A percentile compares a stretch with the other conserved stretches of the same genome.
Conservation (phyloP, 2,797 vertebrate genomes). For the Leptodactylus fallax region DNA sequence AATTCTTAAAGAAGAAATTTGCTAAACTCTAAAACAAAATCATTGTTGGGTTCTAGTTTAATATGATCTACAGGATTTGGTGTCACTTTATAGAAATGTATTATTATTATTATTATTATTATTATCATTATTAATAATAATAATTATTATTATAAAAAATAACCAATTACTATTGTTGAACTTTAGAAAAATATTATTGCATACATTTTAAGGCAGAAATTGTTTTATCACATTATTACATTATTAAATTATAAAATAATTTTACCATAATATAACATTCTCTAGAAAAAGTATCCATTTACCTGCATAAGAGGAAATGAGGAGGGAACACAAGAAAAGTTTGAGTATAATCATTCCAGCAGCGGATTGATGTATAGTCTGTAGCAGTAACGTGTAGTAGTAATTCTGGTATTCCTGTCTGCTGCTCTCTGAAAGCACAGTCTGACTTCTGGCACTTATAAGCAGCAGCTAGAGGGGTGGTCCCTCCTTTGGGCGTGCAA, state of each 20-base stretch:
- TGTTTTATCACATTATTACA: not conserved
- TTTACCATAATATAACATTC: not conserved
- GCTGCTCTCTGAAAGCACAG: not conserved
- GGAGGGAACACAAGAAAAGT: constrained; percentile 16
- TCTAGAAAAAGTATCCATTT: not conserved
- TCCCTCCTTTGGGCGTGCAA: not conserved
- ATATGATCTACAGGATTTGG: not conserved
- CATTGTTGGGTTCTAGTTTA: not conserved
- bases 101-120: not conserved
- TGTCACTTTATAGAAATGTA: not conserved
- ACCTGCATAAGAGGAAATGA: constrained; percentile 48
- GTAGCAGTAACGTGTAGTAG: not conserved
- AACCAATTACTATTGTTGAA: not conserved
- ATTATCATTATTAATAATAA: not conserved
- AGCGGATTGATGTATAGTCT: not conserved
- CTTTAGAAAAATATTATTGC: not conserved
- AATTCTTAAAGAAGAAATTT: too few relatives aligned
- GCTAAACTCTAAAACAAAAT: too few relatives aligned
- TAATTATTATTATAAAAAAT: not conserved
- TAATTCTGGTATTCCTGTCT: not conserved
- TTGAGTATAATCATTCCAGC: constrained; percentile 29
- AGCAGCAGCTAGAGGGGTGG: not conserved
- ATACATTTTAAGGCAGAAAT: not conserved
- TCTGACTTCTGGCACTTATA: not conserved
- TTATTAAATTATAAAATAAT: not conserved